These are phyloP conservation scores for Panurus biarmicus DNA, from an alignment of 2,113 vertebrate genomes.

Conservation along the genomic window DNA sequence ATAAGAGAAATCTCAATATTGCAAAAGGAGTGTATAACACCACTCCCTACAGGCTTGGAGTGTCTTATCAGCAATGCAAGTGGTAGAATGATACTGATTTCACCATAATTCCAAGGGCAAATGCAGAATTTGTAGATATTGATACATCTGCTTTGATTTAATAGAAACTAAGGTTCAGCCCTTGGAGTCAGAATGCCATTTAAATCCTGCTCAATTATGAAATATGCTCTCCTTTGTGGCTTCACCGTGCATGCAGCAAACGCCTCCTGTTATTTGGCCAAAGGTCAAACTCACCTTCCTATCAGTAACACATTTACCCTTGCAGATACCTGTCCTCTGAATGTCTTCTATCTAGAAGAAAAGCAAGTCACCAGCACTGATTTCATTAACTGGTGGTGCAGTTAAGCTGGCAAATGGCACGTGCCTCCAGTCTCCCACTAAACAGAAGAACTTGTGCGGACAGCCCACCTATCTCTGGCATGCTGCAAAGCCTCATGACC, in stretches of 20 bases:
- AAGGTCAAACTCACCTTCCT: background rate
- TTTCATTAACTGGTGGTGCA: background rate
- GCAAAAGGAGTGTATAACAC: background rate
- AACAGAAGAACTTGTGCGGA: background rate
- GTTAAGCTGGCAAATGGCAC: background rate
- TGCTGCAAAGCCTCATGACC: background rate
- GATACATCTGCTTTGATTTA: background rate
- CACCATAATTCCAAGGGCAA: background rate
- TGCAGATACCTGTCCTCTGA: background rate
- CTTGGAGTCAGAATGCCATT: background rate
- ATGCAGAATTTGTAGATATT: background rate
- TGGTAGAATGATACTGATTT: background rate
- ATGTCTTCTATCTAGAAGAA: background rate
- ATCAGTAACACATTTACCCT: background rate
- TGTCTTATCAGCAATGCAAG: background rate
- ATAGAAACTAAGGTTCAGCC: background rate
- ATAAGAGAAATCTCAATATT: background rate
- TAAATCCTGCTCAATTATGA: background rate
- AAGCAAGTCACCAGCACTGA: background rate
- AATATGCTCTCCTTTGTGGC: background rate
- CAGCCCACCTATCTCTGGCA: background rate
- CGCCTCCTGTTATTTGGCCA: background rate
- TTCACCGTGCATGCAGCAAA: background rate
- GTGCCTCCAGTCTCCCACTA: background rate
- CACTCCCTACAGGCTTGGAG: background rate